phyloP scores from a whole-genome alignment of 2,113 vertebrate species.

The Ranitomeya variabilis region DNA sequence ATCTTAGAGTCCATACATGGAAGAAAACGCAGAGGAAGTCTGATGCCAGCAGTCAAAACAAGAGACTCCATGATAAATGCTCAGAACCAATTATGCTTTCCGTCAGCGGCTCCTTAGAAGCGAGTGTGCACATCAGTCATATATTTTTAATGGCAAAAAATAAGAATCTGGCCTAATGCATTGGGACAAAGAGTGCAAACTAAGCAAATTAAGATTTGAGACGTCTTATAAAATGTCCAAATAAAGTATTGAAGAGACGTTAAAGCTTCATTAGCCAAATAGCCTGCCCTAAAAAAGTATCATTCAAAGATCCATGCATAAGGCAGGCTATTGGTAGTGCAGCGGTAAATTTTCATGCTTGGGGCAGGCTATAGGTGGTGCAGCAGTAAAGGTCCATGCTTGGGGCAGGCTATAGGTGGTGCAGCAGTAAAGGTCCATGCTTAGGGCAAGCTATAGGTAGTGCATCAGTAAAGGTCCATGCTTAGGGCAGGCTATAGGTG shows the following conservation, averaged over 20 bases:
- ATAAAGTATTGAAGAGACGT: neutral
- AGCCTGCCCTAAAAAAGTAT: too few relatives aligned
- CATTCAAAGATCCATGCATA: too few relatives aligned
- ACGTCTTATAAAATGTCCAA: neutral
- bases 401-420: too few relatives aligned
- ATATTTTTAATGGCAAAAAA: slow-evolving; percentile 9
- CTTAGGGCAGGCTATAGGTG: too few relatives aligned
- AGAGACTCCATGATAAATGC: neutral
- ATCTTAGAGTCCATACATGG: slow-evolving; percentile 7
- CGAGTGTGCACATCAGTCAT: neutral
- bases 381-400: too few relatives aligned
- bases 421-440: too few relatives aligned
- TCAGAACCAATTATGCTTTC: neutral
- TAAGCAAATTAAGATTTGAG: neutral
- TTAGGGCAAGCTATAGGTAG: too few relatives aligned
- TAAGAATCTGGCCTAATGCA: neutral
- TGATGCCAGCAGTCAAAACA: slow-evolving; percentile 23
- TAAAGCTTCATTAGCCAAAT: neutral
- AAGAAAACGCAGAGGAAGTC: neutral
- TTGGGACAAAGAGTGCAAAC: neutral
- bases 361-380: too few relatives aligned
- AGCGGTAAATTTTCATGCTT: too few relatives aligned
- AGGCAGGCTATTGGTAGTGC: too few relatives aligned
- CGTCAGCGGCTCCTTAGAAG: neutral
- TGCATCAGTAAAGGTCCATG: too few relatives aligned